Conservation (phyloP, 2,888 invertebrate species). For the Drosophila peninsularis region DNA sequence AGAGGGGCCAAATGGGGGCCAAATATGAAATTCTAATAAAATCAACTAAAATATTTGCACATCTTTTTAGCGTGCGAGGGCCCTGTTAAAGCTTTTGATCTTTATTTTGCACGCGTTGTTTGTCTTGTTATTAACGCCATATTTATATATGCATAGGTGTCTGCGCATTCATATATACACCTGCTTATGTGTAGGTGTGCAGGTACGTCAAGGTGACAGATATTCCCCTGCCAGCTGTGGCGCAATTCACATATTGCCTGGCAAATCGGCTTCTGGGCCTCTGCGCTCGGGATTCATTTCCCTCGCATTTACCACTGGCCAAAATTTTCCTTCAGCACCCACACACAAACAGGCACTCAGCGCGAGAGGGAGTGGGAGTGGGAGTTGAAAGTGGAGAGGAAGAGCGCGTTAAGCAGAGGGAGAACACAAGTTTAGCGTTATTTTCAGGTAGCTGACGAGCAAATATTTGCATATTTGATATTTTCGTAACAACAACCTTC, state of each 20-base stretch:
- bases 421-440: slow-evolving; percentile 45
- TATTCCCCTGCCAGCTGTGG: slow-evolving; percentile 11
- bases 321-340: slow-evolving; percentile 51
- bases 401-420: slow-evolving; percentile 7
- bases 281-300: slow-evolving; percentile 44
- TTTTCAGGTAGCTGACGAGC: slow-evolving; percentile 74
- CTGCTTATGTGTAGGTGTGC: background rate
- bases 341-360: slow-evolving; percentile 2
- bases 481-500: slow-evolving; percentile 74
- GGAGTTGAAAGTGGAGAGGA: too few species aligned
- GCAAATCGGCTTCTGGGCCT: slow-evolving; percentile 38
- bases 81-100: slow-evolving; percentile 72
- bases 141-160: background rate
- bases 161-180: background rate
- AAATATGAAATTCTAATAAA: slow-evolving; percentile 60
- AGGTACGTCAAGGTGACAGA: slow-evolving; percentile 69
- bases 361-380: background rate
- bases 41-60: slow-evolving; percentile 79
- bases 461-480: slow-evolving; percentile 79
- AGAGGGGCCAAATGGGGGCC: background rate
- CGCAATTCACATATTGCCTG: slow-evolving; percentile 43
- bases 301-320: slow-evolving; percentile 29
- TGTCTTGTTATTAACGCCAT: slow-evolving; percentile 54
- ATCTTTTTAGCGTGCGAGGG: slow-evolving; percentile 56
- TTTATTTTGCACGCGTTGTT: slow-evolving; percentile 56